A percentile compares a stretch with the other conserved stretches of the same genome.
phyloP scores from a whole-genome alignment of 2,113 vertebrate genomes.

The Ivindomyrus marchei region DNA sequence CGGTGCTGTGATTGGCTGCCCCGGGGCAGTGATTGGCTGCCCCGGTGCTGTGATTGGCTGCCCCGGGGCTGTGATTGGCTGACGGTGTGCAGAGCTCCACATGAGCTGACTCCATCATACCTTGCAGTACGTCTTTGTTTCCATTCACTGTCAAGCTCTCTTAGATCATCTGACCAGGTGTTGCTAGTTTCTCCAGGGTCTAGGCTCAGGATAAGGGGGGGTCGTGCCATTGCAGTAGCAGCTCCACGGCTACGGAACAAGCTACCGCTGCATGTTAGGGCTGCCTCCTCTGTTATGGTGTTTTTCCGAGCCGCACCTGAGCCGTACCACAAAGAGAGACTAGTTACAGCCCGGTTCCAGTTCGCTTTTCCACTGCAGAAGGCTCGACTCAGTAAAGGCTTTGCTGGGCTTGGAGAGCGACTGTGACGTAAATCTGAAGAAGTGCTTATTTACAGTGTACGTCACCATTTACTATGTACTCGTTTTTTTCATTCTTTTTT shows the following conservation, averaged over 20 bases:
- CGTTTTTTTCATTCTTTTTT: too few species aligned
- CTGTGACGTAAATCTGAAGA: too few species aligned
- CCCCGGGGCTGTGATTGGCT: neutral
- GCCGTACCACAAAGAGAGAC: too few species aligned
- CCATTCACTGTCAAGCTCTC: neutral
- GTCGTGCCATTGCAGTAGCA: neutral
- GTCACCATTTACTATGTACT: too few species aligned
- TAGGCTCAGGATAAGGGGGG: neutral
- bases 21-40: too few species aligned
- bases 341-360: neutral
- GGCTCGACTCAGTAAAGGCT: too few species aligned
- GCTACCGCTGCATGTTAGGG: neutral
- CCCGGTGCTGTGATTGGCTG: neutral
- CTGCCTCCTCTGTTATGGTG: neutral
- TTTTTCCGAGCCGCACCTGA: neutral
- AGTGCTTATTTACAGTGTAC: too few species aligned
- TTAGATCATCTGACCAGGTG: neutral
- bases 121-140: neutral
- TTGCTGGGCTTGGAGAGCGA: too few species aligned
- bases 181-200: neutral
- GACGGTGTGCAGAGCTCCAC: neutral
- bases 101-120: neutral
- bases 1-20: too few species aligned
- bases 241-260: neutral
- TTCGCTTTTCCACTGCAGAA: neutral